Percentiles rank a stretch among this genome's conserved stretches.
phyloP scores from a whole-genome alignment of 2,888 invertebrate species.

The Dolichopus griseipennis region DNA sequence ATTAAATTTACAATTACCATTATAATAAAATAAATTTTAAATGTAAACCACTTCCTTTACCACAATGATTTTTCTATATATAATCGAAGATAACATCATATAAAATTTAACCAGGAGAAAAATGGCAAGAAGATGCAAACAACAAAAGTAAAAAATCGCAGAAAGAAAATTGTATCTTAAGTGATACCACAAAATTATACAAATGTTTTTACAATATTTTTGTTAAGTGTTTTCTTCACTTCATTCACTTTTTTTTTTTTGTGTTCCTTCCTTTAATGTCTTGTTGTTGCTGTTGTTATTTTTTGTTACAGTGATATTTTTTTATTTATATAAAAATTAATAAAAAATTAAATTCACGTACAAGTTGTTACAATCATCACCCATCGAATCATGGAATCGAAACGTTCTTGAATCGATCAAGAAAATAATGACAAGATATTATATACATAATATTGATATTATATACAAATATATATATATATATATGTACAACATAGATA shows the following conservation, averaged over 20 bases:
- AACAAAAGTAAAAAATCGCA: too few species aligned
- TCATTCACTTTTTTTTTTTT: background rate
- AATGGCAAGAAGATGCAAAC: too few species aligned
- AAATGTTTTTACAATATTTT: background rate
- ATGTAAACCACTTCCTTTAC: background rate
- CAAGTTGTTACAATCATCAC: background rate
- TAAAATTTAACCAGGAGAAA: background rate
- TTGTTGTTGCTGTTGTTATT: background rate
- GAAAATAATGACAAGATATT: too few species aligned
- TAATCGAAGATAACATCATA: background rate
- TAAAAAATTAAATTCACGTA: conserved; percentile 6
- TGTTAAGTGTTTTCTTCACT: background rate
- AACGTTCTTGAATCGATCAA: too few species aligned
- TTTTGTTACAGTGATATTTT: background rate
- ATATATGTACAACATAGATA: too few species aligned
- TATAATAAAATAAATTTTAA: too few species aligned
- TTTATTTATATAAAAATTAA: too few species aligned
- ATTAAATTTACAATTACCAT: too few species aligned
- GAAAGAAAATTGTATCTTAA: background rate
- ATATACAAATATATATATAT: too few species aligned
- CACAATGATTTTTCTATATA: background rate
- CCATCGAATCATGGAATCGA: too few species aligned
- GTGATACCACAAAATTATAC: background rate
- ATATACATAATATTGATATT: too few species aligned
- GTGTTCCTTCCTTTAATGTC: background rate